Evolutionary conservation across 2,113 vertebrate genomes (phyloP).

Genomic region (Mobula hypostoma): DNA sequence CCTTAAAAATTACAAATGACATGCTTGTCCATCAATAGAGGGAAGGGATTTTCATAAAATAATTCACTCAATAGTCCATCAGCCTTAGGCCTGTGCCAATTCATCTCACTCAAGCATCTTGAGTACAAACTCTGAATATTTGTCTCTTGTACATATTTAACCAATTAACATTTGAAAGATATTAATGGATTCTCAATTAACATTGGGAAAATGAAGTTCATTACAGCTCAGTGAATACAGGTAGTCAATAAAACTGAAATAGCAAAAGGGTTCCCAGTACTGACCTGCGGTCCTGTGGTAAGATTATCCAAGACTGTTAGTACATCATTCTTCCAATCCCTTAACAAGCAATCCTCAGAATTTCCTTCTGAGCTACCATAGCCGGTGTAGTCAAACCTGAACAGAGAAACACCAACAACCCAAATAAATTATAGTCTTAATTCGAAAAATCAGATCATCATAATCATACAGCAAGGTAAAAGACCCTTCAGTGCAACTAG

Average conservation of each 20-base stretch:
- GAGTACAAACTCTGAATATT: no score
- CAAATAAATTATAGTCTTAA: not conserved
- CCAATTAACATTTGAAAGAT: no score
- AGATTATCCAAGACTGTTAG: not conserved
- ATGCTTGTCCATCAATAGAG: not conserved
- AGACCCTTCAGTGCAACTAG: no score
- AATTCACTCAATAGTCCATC: no score
- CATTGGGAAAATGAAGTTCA: not conserved
- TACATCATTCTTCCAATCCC: constrained; percentile 36
- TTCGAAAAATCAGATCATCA: not conserved
- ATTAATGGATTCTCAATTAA: not conserved
- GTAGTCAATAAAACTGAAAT: not conserved
- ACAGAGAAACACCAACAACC: not conserved
- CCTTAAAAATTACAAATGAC: not conserved
- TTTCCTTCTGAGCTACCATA: constrained; percentile 21
- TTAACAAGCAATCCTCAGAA: not conserved
- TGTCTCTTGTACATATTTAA: no score
- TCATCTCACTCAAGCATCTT: no score
- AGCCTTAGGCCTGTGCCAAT: no score
- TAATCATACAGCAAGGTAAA: no score
- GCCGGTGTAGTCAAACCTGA: constrained; percentile 35
- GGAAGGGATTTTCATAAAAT: not conserved
- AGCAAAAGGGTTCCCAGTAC: not conserved
- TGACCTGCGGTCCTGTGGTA: constrained; percentile 29
- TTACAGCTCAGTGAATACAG: not conserved